phyloP scores from a whole-genome alignment of 1,140 invertebrate species.

The Venustaconcha ellipsiformis region DNA sequence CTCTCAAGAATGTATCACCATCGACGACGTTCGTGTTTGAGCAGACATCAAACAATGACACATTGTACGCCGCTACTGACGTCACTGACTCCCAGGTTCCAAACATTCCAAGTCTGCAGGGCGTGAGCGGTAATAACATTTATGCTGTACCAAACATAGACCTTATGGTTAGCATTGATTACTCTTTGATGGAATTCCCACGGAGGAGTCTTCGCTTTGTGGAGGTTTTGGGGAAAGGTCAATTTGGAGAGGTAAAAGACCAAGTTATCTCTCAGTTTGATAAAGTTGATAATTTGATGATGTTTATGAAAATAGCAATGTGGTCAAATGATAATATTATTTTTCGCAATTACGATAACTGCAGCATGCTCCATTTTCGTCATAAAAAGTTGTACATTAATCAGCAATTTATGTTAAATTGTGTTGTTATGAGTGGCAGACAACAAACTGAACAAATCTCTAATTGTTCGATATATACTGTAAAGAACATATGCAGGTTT shows the following conservation, averaged over 20 bases:
- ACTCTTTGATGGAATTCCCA: slow-evolving; percentile 79
- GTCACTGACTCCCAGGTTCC: slow-evolving; percentile 65
- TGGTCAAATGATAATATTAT: no score
- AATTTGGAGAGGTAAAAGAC: slow-evolving; percentile 81
- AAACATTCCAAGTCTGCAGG: slow-evolving; percentile 67
- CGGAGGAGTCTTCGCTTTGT: slow-evolving; percentile 80
- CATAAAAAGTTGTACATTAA: no score
- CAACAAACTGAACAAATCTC: no score
- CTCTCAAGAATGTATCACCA: slow-evolving; percentile 18
- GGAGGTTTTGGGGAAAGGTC: slow-evolving; percentile 82
- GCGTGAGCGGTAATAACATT: slow-evolving; percentile 70
- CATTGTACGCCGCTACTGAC: slow-evolving; percentile 81
- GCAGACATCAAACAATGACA: slow-evolving; percentile 75
- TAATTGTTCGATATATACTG: no score
- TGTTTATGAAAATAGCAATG: no score
- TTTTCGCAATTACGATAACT: no score
- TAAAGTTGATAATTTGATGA: not conserved
- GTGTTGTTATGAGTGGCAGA: no score
- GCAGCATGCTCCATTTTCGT: no score
- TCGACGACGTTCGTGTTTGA: slow-evolving; percentile 29
- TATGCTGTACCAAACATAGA: slow-evolving; percentile 70
- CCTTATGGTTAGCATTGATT: slow-evolving; percentile 52
- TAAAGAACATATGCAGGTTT: no score
- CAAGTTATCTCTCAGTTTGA: not conserved
- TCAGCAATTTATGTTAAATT: no score